Conservation (phyloP, 2,888 invertebrate species). For the Disparrhopalites patrizii region DNA sequence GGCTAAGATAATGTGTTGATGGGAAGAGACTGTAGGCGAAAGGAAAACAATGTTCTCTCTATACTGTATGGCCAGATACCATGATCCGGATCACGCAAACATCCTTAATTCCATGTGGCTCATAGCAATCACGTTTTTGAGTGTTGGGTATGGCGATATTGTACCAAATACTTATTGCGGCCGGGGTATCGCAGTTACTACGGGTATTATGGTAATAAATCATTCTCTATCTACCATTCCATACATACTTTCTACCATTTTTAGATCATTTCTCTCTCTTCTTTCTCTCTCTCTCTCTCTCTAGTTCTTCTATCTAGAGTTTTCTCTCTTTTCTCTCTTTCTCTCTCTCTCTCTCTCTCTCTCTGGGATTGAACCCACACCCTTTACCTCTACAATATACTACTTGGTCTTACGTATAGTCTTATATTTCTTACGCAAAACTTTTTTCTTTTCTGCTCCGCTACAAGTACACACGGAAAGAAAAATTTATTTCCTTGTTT, state of each 20-base stretch:
- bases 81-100: constrained; percentile 57
- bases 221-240: background rate
- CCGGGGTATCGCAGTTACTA: constrained; percentile 59
- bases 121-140: constrained; percentile 58
- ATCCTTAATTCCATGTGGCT: constrained; percentile 61
- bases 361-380: background rate
- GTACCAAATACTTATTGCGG: constrained; percentile 62
- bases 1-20: background rate
- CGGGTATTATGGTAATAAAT: constrained; percentile 61
- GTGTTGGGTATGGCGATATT: constrained; percentile 61
- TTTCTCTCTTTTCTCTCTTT: constrained; percentile 5
- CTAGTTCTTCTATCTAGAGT: background rate
- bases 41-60: constrained; percentile 4
- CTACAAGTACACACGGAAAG: no score
- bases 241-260: background rate
- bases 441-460: no score
- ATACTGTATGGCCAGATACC: constrained; percentile 52
- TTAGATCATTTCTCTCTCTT: background rate
- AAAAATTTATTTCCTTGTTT: background rate
- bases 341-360: constrained; percentile 13
- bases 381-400: no score
- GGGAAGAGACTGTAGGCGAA: background rate
- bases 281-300: constrained; percentile 1
- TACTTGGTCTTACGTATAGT: no score
- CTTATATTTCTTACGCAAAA: no score